These are phyloP conservation scores for Axea sp. DNA, from an alignment of 2,888 invertebrate species.

Conservation along the genomic window DNA sequence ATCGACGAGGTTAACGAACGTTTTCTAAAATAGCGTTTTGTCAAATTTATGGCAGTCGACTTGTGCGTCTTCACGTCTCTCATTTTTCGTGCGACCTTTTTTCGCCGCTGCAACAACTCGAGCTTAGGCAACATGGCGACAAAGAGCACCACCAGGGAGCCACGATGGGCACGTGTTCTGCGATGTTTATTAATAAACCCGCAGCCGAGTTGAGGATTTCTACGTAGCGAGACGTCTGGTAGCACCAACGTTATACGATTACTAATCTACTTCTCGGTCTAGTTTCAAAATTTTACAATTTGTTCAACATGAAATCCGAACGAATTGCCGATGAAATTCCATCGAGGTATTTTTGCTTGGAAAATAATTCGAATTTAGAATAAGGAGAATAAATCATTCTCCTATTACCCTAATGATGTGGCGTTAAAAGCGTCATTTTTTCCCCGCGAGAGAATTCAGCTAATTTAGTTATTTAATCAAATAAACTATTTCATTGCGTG, in stretches of 20 bases:
- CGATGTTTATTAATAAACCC: conserved; percentile 78
- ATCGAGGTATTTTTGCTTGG: too few relatives aligned
- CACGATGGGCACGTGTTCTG: conserved; percentile 71
- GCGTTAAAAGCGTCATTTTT: too few relatives aligned
- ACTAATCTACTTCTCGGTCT: conserved; percentile 50
- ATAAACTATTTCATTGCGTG: conserved; percentile 22
- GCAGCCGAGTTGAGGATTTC: conserved; percentile 71
- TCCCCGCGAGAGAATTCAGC: neutral
- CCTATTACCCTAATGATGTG: too few relatives aligned
- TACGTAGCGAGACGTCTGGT: conserved; percentile 67
- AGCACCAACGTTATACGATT: conserved; percentile 47
- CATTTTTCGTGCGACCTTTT: conserved; percentile 49
- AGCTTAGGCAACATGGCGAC: conserved; percentile 65
- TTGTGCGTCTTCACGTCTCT: conserved; percentile 48
- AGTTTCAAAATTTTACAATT: conserved; percentile 27
- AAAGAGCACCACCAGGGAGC: conserved; percentile 68
- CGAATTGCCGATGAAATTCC: too few relatives aligned
- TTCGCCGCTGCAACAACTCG: conserved; percentile 51
- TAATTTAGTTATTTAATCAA: conserved; percentile 9
- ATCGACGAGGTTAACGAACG: conserved; percentile 39
- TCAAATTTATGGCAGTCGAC: conserved; percentile 66
- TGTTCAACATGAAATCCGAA: neutral
- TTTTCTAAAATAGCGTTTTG: conserved; percentile 60
- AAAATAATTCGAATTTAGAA: too few relatives aligned
- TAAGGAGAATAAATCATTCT: too few relatives aligned